Evolutionary conservation across 2,797 vertebrate genomes (phyloP), one percentile per base, ranked within the genome.

Genomic region (Schizothorax lantsangensis): DNA sequence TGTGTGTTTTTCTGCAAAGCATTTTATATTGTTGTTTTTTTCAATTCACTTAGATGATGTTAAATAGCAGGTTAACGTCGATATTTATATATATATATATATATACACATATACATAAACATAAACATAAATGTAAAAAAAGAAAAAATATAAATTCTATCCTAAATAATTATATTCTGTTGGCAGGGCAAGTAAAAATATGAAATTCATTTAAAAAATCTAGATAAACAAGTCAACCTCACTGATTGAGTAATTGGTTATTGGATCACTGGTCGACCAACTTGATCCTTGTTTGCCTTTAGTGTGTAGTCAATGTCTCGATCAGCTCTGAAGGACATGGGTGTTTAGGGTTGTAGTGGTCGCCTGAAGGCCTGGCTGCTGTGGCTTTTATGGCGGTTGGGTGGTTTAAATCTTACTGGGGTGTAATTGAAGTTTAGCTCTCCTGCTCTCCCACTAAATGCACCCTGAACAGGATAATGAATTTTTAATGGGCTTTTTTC

Each of bases 401-500:
- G 91, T 84, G 26, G 87, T 88, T 94, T 91, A 92, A 91, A 90
- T 90, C 90, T 89, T 92, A 83, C 86, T 43, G 77, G 88, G 89
- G 91, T 93, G 91, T 93, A 94, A 93, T 90, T 94, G 91, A 92
- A 94, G 89, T 91, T 89, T 88, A 86, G 92, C 90, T 91, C 83
- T 91, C 89, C 54, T 81, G 74, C 87, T 86, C 74, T 81, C 84
- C 89, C 91, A 92, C 92, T 92, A 92, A 93, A 92, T 89, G 90
- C 91, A 80, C 91, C 93, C 91, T 86, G 90, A 93, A 93, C 90
- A 89, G 91, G 90, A 92, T 90, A 93, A 92, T 94, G 94, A 93
- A 91, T 92, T 93, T 92, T 91, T 93, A 91, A 93, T 91, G 88
- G 91, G 87, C 84, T 90, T 89, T 86, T 87, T 87, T 88, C 62